Conservation (phyloP, 2,888 invertebrate genomes). For the Cataglyphis altisquamis region DNA sequence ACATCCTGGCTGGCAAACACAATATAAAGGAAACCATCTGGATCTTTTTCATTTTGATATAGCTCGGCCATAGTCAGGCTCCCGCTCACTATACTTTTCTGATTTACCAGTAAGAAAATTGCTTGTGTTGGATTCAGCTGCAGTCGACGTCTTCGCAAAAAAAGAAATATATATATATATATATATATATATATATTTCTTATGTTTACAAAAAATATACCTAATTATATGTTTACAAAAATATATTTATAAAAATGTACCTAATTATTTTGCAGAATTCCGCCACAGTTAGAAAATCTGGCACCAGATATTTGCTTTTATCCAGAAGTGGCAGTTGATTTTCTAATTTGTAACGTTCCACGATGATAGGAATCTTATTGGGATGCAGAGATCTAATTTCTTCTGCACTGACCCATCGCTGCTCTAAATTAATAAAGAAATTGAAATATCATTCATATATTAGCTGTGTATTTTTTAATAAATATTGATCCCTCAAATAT, state of each 20-base stretch:
- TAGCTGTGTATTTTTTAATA: neutral
- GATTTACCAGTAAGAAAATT: conserved; percentile 93
- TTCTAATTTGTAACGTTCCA: conserved; percentile 94
- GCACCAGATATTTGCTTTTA: conserved; percentile 95
- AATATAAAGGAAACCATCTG: conserved; percentile 95
- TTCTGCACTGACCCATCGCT: conserved; percentile 81
- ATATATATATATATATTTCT: too few relatives aligned
- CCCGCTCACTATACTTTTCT: conserved; percentile 93
- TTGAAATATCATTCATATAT: neutral
- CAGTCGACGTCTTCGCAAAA: conserved; percentile 87
- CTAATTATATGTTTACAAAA: neutral
- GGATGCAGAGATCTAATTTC: conserved; percentile 81
- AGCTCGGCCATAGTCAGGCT: conserved; percentile 94
- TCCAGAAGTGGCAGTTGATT: conserved; percentile 92
- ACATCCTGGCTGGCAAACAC: conserved; percentile 97
- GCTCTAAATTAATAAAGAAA: conserved; percentile 71
- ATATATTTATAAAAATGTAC: conserved; percentile 87
- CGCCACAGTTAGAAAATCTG: conserved; percentile 95
- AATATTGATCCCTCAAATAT: neutral
- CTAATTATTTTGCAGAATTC: conserved; percentile 95
- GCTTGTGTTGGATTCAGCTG: conserved; percentile 90
- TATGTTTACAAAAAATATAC: neutral
- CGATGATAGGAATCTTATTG: conserved; percentile 90
- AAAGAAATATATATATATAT: neutral
- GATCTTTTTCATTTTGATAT: conserved; percentile 91